Percentiles rank a stretch among this genome's conserved stretches.
These are phyloP conservation scores for Acrocephalus scirpaceus DNA, from an alignment of 2,797 vertebrate species.

Conservation along the genomic window DNA sequence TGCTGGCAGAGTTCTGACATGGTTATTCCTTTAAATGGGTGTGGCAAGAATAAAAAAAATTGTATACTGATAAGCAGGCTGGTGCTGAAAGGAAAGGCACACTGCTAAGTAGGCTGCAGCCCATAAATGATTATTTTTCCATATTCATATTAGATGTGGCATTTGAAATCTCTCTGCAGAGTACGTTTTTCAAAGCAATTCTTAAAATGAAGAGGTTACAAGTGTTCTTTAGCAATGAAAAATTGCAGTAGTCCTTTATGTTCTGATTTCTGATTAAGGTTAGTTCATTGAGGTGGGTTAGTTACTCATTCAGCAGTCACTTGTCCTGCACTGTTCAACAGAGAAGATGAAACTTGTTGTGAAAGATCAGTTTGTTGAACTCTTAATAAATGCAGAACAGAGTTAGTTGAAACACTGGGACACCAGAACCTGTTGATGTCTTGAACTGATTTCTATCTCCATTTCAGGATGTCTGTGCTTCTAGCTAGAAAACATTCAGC, in stretches of 20 bases:
- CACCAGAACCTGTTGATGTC: background rate
- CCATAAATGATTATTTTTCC: background rate
- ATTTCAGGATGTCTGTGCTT: background rate
- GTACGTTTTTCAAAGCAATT: background rate
- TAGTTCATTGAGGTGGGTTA: background rate
- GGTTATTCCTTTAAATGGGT: constrained; percentile 48
- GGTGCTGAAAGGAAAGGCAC: constrained; percentile 8
- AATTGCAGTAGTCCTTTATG: background rate
- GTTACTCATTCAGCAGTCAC: background rate
- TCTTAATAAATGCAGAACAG: background rate
- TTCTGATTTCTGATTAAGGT: background rate
- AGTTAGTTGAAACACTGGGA: background rate
- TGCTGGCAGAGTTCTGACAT: background rate
- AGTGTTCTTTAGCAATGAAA: background rate
- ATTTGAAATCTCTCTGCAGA: background rate
- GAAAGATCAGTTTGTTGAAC: background rate
- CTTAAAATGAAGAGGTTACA: background rate
- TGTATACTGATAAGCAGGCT: constrained; percentile 53
- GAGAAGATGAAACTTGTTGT: background rate
- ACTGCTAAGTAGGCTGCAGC: constrained; percentile 1
- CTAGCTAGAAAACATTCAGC: background rate
- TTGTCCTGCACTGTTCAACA: background rate
- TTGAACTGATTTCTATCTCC: background rate
- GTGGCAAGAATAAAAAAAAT: constrained; percentile 21
- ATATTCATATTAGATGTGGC: background rate